Evolutionary conservation across 1,140 invertebrate species (phyloP).

Genomic region (Apis cerana): DNA sequence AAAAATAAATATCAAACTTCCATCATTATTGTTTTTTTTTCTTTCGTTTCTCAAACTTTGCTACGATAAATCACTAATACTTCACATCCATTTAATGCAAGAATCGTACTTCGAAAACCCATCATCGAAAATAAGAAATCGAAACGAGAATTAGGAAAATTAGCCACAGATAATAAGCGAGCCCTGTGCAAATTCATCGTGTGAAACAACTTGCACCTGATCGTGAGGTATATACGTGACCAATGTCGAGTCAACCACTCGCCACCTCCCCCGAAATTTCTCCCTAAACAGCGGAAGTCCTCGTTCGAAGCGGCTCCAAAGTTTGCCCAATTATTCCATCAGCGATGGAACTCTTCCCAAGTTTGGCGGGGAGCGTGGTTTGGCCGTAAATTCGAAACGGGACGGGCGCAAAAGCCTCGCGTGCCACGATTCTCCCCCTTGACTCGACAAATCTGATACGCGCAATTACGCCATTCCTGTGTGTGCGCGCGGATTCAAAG

Average conservation of each 20-base stretch:
- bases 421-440: background rate
- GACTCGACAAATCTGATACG: slow-evolving; percentile 31
- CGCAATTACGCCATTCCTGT: slow-evolving; percentile 21
- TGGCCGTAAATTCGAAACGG: slow-evolving; percentile 4
- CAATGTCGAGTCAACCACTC: background rate
- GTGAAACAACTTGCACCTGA: too few species aligned
- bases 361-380: background rate
- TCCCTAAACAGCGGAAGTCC: background rate
- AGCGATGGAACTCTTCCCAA: background rate
- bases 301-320: background rate
- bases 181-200: too few species aligned
- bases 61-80: too few species aligned
- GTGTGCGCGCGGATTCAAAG: slow-evolving; percentile 21
- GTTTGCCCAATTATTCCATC: slow-evolving; percentile 30
- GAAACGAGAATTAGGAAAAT: too few species aligned
- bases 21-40: too few species aligned
- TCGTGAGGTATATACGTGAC: background rate
- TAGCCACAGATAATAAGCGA: too few species aligned
- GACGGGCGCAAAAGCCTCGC: background rate
- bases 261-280: background rate
- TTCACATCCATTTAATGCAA: too few species aligned
- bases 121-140: too few species aligned
- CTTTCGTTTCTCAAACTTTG: too few species aligned
- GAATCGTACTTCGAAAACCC: too few species aligned
- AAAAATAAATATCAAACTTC: background rate